Evolutionary conservation across 92 coral and sea anemone genomes (phyloP), one percentile per base, ranked within the genome.

Genomic region (Phenganax subtilis): DNA sequence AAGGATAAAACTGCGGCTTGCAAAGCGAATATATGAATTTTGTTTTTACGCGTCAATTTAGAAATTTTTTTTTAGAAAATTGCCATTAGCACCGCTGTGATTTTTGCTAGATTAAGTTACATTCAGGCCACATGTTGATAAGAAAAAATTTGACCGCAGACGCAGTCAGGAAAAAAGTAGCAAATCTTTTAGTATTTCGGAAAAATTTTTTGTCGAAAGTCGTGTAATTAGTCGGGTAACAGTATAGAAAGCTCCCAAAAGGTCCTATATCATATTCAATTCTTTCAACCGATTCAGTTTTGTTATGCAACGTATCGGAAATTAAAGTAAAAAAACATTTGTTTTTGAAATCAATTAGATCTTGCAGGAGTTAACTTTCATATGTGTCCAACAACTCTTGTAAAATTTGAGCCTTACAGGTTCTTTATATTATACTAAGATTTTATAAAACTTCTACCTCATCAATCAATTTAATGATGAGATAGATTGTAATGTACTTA

Each of bases 71-170:
- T 37, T 16, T 30, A n/a, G n/a, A 14, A 68, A 68, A 68, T 68
- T 6, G 73, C 53, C 53, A 68, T n/a, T 30, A 30, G 30, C 10
- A 17, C 53, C n/a, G 52, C 28, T 61, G 17, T 52, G 28, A 63
- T 65, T 16, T 63, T 17, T n/a, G 72, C 16, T 11, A 73, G 57
- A 79, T 79, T 15, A 64, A 54, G 37, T 79, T 79, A 79, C 83
- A 79, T 79, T 79, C 71, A 79, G 51, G 69, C 54, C 83, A 79
- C 83, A 79, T 79, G 83, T 79, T 79, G 83, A 63, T 73, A 79
- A 64, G 63, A 64, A 79, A 77, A 77, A 75, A 63, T 16, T 51
- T 9, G 44, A 29, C 47, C 47, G 57, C 54, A 73, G 25, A 51
- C 51, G n/a, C 2, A 53, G 58, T 73, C 37, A 53, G 14, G n/a